Evolutionary conservation across 2,888 invertebrate species (phyloP), one percentile per base, ranked within the genome.

Genomic region (Drosophila neonasuta): DNA sequence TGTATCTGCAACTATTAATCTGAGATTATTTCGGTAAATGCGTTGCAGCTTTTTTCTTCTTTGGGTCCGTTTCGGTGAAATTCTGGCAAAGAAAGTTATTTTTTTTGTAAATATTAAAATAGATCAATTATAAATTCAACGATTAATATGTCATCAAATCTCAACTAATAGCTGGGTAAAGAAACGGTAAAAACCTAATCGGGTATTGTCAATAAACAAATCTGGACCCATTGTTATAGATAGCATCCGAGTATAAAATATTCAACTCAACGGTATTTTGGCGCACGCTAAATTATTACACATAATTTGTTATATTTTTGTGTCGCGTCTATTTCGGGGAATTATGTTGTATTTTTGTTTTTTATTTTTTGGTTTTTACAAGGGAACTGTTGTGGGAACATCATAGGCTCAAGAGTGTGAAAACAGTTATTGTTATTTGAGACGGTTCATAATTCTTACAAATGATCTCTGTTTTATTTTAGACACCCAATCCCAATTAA

Each of bases 201-300:
- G 44, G 13, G 8, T 24, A 11, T 42, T 55, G 45, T 46, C 34
- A 36, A 69, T 74, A 81, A 79, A 68, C 79, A 81, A 76, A 80
- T 79, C 74, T 74, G 24, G 30, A 13, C 7, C 71, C 60, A 83
- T 86, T 86, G 86, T 83, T 68, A 60, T 32, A 45, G 32, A 15
- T 42, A 30, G 24, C 24, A 36, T 13, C 34, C 17, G 36, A 60
- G 58, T 58, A 50, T 52, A 34, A 58, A 49, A 79, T 55, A 45
- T 58, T 51, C 15, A 50, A 9, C 36, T 15, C 24, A 75, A 81
- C 84, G 86, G 81, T 83, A 86, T 86, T 86, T 86, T 86, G 84
- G 86, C 80, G 86, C 81, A 80, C 86, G 78, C 80, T 86, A 76
- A 78, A 83, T 86, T 86, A 83, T 77, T 69, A 64, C 59, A 75